Evolutionary conservation across 2,888 invertebrate genomes (phyloP), one percentile per base, ranked within the genome.

Genomic region (Serripes groenlandicus): DNA sequence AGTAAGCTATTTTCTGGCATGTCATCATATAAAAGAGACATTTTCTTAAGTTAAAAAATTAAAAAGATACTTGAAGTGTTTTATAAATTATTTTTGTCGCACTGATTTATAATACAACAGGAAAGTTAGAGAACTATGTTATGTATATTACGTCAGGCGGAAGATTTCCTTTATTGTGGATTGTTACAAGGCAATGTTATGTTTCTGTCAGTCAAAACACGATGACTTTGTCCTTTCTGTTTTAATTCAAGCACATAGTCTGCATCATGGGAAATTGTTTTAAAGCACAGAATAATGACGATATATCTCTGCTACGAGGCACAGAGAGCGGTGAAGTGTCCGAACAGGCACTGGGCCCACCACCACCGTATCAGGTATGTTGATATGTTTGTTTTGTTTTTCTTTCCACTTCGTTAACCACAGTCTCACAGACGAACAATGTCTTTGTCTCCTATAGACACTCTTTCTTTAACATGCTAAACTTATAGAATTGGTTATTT

Each of bases 221-320:
- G 75, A 78, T 78, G 78, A 72, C 58, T 58, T 78, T 78, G 34
- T 34, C 7, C n/a, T 60, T 23, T 77, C 64, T 35, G 11, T 35
- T 69, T 28, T 32, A 54, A 62, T 68, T 28, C 69, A 28, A 56
- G 75, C 34, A 26, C 3, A 7, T 28, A n/a, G n/a, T 11, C 26
- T 37, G 52, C 23, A 80, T 34, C 42, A 95, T 95, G 95, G 95
- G 95, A n/a, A 95, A 95, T 89, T 95, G 95, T 92, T 91, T 95
- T 37, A 94, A 95, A 85, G 92, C 94, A 28, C 94, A 94, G 52
- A 94, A 92, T 75, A 92, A 93, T 35, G 95, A 95, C 88, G 95
- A 95, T 88, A 94, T 95, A 81, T 95, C 95, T 32, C 89, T 95
- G 58, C 90, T 95, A 71, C 90, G 95, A 75, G 95, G 94, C 66